Conservation (phyloP, 2,888 invertebrate genomes). For the Caenorhabditis angaria region DNA sequence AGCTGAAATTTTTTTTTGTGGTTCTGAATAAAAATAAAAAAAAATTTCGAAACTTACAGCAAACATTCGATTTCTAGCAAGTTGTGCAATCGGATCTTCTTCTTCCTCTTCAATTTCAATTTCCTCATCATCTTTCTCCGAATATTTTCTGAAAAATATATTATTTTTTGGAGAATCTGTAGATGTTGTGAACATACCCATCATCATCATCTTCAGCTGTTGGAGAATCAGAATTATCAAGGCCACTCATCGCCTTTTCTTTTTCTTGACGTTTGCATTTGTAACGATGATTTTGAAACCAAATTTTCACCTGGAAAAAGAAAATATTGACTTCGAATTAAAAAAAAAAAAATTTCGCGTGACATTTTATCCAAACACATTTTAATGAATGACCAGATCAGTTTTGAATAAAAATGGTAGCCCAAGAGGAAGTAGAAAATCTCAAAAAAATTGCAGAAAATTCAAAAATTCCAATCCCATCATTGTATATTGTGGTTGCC, state of each 20-base stretch:
- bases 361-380: background rate
- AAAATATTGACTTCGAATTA: background rate
- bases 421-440: background rate
- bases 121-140: constrained; percentile 4
- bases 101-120: constrained; percentile 37
- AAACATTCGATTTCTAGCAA: background rate
- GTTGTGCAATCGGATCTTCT: constrained; percentile 14
- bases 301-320: constrained; percentile 54
- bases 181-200: constrained; percentile 6
- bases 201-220: constrained; percentile 49
- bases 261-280: constrained; percentile 60
- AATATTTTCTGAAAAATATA: constrained; percentile 27
- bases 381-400: background rate
- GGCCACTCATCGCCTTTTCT: constrained; percentile 56
- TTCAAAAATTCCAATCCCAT: background rate
- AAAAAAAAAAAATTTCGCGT: background rate
- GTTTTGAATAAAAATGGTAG: background rate
- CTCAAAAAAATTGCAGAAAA: background rate
- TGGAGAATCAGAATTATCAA: constrained; percentile 40
- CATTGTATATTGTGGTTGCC: background rate
- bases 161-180: background rate
- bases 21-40: background rate
- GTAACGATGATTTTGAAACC: constrained; percentile 64
- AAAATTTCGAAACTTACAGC: background rate
- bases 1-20: too few relatives aligned